These are phyloP conservation scores for Strigamia crassipes DNA, from an alignment of 2,888 invertebrate genomes.

Conservation along the genomic window DNA sequence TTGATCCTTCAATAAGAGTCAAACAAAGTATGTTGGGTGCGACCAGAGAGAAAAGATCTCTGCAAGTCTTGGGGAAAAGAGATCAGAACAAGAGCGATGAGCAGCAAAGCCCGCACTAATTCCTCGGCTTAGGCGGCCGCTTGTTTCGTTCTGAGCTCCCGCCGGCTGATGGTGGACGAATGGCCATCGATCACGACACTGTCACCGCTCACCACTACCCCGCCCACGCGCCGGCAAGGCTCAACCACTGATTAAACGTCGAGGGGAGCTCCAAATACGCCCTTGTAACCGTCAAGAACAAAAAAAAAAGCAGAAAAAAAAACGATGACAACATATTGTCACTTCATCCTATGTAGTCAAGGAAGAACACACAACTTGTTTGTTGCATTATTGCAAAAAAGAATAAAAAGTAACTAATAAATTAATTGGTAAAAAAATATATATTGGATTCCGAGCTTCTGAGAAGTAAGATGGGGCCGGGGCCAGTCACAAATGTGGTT, in stretches of 20 bases:
- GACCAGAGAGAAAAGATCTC: slow-evolving; percentile 31
- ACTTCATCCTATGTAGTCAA: too few species aligned
- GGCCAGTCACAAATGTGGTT: too few species aligned
- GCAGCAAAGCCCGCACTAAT: slow-evolving; percentile 47
- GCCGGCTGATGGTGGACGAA: slow-evolving; percentile 46
- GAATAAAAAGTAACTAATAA: too few species aligned
- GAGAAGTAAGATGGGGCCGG: too few species aligned
- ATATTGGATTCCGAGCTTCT: too few species aligned
- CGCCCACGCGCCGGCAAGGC: slow-evolving; percentile 17
- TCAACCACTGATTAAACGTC: slow-evolving; percentile 42
- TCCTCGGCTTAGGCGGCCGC: slow-evolving; percentile 46
- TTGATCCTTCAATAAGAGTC: slow-evolving; percentile 12
- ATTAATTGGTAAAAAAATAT: too few species aligned
- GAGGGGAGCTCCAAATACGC: slow-evolving; percentile 5
- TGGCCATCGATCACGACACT: slow-evolving; percentile 46
- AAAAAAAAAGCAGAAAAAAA: neutral
- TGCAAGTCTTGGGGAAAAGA: slow-evolving; percentile 1
- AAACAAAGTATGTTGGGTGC: slow-evolving; percentile 11
- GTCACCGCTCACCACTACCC: slow-evolving; percentile 14
- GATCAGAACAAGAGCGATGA: slow-evolving; percentile 48
- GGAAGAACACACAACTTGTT: too few species aligned
- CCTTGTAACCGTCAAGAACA: neutral
- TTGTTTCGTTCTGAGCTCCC: slow-evolving; percentile 42
- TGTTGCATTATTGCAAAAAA: too few species aligned
- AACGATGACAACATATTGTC: neutral